These are phyloP conservation scores for Mimas tiliae DNA, from an alignment of 2,888 invertebrate species.

Conservation along the genomic window DNA sequence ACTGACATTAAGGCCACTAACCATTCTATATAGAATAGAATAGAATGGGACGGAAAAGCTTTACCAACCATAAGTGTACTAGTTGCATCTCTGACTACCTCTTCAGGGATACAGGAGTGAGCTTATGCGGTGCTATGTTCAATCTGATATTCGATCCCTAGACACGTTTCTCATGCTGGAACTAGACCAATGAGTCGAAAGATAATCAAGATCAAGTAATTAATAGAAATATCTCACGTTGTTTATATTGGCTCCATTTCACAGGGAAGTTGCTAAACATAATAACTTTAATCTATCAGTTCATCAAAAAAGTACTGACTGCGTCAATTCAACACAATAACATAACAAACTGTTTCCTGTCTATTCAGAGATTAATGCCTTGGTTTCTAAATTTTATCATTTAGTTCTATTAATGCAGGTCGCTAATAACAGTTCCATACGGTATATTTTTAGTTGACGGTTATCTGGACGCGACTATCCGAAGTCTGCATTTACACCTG, in stretches of 20 bases:
- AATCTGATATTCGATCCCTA: neutral
- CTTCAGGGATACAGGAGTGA: no score
- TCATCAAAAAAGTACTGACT: neutral
- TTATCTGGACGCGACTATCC: no score
- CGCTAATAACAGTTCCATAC: no score
- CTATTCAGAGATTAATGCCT: neutral
- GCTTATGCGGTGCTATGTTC: no score
- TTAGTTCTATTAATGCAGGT: neutral
- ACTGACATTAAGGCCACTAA: no score
- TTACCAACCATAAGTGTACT: no score
- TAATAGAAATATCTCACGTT: neutral
- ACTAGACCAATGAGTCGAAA: neutral
- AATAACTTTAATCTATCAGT: conserved; percentile 10
- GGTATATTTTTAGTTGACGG: no score
- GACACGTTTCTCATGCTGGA: neutral
- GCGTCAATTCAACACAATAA: conserved; percentile 6
- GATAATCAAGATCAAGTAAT: neutral
- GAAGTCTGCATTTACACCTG: no score
- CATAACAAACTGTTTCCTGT: neutral
- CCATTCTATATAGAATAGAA: no score
- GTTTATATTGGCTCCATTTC: conserved; percentile 3
- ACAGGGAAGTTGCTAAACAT: neutral
- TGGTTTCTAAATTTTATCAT: neutral
- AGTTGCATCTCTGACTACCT: no score
- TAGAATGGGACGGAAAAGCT: no score